Base-by-base conservation (phyloP, 1,140 invertebrate genomes). In the Psix sp. region DNA sequence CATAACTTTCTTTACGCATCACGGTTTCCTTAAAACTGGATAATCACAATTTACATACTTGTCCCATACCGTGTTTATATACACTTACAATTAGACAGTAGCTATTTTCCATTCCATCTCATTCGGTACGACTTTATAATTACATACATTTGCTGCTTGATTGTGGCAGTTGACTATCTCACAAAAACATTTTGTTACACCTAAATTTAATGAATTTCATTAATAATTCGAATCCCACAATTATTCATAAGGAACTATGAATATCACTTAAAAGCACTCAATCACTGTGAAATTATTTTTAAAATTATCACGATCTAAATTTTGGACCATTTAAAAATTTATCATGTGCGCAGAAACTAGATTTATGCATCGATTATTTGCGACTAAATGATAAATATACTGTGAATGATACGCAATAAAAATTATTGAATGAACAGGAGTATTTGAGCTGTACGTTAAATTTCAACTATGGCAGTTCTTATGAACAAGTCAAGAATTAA, bases 241-340 rank as follows among this genome's bases (percentile, higher is more conserved):
- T 75, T 73, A 77, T 65, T 43, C 65, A 73, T 75, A 77, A 78
- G 66, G 77, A 81, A 80, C 66, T 31, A 52, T 26, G 10, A 51
- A 26, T 66, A 73, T 54, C 70, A 66, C 56, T 59, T 5, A 16
- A 54, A 65, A 62, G 36, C 29, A 59, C 42, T 71, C 57, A 7
- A 18, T 36, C 14, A 5, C 5, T 35, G 15, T 63, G 33, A 51
- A 63, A 56, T 43, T 4, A 62, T 13, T 31, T 29, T 29, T n/a
- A 7, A 10, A 10, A 29, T 29, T 29, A 7, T 7, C 26, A 29
- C 1, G 26, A 7, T n/a, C n/a, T n/a, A n/a, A n/a, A n/a, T n/a
- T n/a, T n/a, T n/a, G n/a, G n/a, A n/a, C n/a, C n/a, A n/a, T n/a
- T n/a, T n/a, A n/a, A n/a, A n/a, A n/a, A n/a, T n/a, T n/a, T n/a